Conservation (phyloP, 1,140 invertebrate genomes). For the Antheraea mylitta region DNA sequence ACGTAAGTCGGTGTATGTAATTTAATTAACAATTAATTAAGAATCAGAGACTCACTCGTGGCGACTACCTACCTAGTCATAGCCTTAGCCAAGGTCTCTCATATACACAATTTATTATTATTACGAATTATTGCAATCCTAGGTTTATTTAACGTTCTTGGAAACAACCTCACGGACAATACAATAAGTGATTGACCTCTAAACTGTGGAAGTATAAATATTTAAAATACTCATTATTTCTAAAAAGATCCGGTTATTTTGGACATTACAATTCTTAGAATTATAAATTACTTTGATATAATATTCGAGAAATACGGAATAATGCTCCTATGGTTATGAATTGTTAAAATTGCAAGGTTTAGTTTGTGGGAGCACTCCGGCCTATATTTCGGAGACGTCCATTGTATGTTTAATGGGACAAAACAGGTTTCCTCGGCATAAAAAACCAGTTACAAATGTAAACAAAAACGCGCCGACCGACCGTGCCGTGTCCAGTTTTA, state of each 20-base stretch:
- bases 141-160: slow-evolving; percentile 15
- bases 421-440: slow-evolving; percentile 28
- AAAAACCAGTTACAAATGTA: slow-evolving; percentile 37
- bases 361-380: not conserved
- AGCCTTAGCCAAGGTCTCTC: slow-evolving; percentile 20
- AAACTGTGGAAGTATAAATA: slow-evolving; percentile 16
- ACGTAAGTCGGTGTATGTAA: slow-evolving; percentile 18
- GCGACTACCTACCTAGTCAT: slow-evolving; percentile 1
- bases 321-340: not conserved
- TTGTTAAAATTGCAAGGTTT: not conserved
- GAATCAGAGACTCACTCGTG: not conserved
- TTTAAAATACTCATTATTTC: not conserved
- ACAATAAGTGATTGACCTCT: not conserved
- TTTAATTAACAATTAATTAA: slow-evolving; percentile 23
- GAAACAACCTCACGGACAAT: slow-evolving; percentile 18
- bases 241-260: not conserved
- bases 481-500: not conserved
- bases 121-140: slow-evolving; percentile 21
- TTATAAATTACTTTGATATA: not conserved
- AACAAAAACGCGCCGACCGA: slow-evolving; percentile 30
- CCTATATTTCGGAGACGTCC: not conserved
- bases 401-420: not conserved
- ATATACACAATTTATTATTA: slow-evolving; percentile 21
- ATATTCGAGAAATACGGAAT: not conserved
- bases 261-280: not conserved